Evolutionary conservation across 1,140 invertebrate species (phyloP).

Genomic region (Ceratina calcarata): DNA sequence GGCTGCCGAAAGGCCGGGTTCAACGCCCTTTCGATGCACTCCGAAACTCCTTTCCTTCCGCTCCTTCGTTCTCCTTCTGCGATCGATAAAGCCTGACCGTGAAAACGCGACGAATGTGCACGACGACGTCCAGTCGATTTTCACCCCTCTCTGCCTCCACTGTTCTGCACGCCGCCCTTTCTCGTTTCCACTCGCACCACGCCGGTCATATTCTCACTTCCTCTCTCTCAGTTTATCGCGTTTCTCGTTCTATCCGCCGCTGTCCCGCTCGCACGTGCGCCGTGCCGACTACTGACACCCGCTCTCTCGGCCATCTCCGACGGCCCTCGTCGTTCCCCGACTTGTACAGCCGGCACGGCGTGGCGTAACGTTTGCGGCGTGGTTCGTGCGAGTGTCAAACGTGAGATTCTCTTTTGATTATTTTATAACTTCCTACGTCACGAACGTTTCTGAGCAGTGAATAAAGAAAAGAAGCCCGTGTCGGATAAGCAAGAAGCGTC

Average conservation of each 20-base stretch:
- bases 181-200: conserved; percentile 25
- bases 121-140: conserved; percentile 70
- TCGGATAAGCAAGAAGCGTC: neutral
- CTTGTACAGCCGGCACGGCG: neutral
- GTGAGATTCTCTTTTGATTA: conserved; percentile 28
- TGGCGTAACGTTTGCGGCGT: conserved; percentile 43
- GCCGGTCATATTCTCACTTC: neutral
- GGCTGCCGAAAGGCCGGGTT: conserved; percentile 73
- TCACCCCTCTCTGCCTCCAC: conserved; percentile 42
- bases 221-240: neutral
- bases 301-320: conserved; percentile 53
- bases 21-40: conserved; percentile 80
- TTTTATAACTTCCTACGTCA: no score
- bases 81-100: conserved; percentile 81
- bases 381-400: conserved; percentile 43
- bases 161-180: neutral
- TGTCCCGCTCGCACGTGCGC: conserved; percentile 67
- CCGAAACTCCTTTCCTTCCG: conserved; percentile 77
- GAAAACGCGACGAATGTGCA: conserved; percentile 78
- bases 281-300: conserved; percentile 32
- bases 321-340: conserved; percentile 47
- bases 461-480: neutral
- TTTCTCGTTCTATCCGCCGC: neutral
- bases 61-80: conserved; percentile 68
- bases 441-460: neutral